Percentiles rank a stretch among this genome's conserved stretches.
Evolutionary conservation across 2,888 invertebrate genomes (phyloP).

Genomic region (Cryptops parisi): DNA sequence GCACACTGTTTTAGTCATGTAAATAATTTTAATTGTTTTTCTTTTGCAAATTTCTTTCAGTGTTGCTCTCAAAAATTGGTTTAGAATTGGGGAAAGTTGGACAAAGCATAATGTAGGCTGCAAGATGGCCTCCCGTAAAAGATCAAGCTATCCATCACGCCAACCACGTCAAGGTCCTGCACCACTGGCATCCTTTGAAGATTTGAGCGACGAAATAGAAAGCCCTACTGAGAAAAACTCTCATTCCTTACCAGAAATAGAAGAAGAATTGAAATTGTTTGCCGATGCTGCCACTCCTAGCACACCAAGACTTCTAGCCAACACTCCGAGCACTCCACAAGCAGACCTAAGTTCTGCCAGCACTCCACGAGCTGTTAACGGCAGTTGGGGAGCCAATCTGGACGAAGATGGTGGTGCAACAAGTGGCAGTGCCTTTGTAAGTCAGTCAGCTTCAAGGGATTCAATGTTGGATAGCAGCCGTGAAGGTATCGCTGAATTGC

Average conservation of each 20-base stretch:
- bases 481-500: not conserved
- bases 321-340: conserved; percentile 15
- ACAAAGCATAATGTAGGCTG: too few species aligned
- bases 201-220: conserved; percentile 63
- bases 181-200: conserved; percentile 87
- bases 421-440: conserved; percentile 10
- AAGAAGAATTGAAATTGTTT: conserved; percentile 36
- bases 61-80: too few species aligned
- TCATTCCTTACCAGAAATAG: conserved; percentile 40
- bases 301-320: conserved; percentile 15
- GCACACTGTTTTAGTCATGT: too few species aligned
- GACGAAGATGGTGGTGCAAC: not conserved
- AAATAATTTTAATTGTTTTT: too few species aligned
- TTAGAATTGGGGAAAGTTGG: too few species aligned
- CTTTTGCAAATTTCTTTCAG: too few species aligned
- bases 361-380: conserved; percentile 5
- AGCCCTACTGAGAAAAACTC: conserved; percentile 35
- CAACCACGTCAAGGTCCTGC: conserved; percentile 52
- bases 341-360: conserved; percentile 3
- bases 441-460: conserved; percentile 6
- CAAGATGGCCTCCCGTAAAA: conserved; percentile 5
- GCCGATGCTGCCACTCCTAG: conserved; percentile 18
- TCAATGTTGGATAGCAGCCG: conserved; percentile 1
- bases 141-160: conserved; percentile 17
- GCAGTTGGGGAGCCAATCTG: not conserved